Conservation (phyloP, 2,113 vertebrate genomes). For the Istiophorus platypterus region DNA sequence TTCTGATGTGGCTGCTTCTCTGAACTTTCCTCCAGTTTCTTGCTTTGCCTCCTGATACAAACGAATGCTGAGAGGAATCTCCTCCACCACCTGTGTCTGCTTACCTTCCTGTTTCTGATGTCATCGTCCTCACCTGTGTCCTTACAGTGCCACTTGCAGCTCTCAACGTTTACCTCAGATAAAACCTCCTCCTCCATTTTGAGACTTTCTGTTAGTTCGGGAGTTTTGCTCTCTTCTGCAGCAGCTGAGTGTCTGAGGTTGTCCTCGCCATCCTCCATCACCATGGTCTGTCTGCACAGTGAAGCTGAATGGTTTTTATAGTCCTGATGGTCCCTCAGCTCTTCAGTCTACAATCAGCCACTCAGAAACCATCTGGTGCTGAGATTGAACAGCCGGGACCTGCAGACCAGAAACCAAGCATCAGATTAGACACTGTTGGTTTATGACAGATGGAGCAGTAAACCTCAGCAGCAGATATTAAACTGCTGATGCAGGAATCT, state of each 20-base stretch:
- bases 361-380: not conserved
- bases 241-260: not conserved
- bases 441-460: too few relatives aligned
- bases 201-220: not conserved
- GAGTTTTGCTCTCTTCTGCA: not conserved
- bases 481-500: too few relatives aligned
- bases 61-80: conserved; percentile 33
- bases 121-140: not conserved
- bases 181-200: not conserved
- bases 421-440: conserved; percentile 3
- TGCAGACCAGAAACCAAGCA: conserved; percentile 6
- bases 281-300: conserved; percentile 9
- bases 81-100: conserved; percentile 34
- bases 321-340: not conserved
- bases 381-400: not conserved
- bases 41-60: conserved; percentile 46
- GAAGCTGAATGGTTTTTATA: not conserved
- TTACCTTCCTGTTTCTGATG: not conserved
- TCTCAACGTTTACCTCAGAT: not conserved
- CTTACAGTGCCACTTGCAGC: not conserved
- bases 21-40: not conserved
- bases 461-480: too few relatives aligned
- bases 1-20: not conserved
- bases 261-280: not conserved
- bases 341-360: too few relatives aligned